Evolutionary conservation across 30 jellyfish, hydroid and myxozoan genomes (phyloP), one percentile per base, ranked within the genome.

Genomic region (Mastigias papua): DNA sequence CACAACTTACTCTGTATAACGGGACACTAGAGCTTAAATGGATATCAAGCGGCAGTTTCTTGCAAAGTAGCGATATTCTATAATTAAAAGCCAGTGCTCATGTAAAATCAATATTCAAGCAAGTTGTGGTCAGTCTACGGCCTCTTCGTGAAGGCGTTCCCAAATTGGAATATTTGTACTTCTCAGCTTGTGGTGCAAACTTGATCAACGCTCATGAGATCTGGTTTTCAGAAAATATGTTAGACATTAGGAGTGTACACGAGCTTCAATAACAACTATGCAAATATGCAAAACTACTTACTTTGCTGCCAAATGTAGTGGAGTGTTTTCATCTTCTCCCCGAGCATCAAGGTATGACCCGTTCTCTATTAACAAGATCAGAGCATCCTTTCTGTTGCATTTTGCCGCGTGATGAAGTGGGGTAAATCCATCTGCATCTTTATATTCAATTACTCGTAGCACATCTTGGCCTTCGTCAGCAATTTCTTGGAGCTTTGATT

Each of bases 391-490:
- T 60, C 80, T 77, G 86, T 94, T 94, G 79, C 81, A 77, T 48
- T 92, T 78, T 73, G 98, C 94, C 7, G 98, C 98, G 66, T 88
- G 93, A 73, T 94, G 98, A 21, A 94, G 87, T 7, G 98, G 92
- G 48, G 96, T 68, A 32, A 83, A 82, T 60, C 97, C 98, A 25
- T 94, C 95, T 0, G 60, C 26, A 61, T 94, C 95, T 13, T 50
- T 35, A 15, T 15, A 23, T 20, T 94, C 92, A 48, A 94, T 73
- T 32, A 82, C 96, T 17, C 90, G 34, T 86, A 76, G 54, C 22
- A 84, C 20, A 58, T 76, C 92, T 21, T 80, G 89, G 4, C 99
- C 87, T 34, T 60, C 95, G 1, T 22, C 54, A 17, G 34, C 87
- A 30, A 73, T 66, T 76, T 88, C 60, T 19, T 76, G 78, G 8